These are phyloP conservation scores for Sceliomorpha sp. DNA, from an alignment of 2,888 invertebrate genomes.

Conservation along the genomic window DNA sequence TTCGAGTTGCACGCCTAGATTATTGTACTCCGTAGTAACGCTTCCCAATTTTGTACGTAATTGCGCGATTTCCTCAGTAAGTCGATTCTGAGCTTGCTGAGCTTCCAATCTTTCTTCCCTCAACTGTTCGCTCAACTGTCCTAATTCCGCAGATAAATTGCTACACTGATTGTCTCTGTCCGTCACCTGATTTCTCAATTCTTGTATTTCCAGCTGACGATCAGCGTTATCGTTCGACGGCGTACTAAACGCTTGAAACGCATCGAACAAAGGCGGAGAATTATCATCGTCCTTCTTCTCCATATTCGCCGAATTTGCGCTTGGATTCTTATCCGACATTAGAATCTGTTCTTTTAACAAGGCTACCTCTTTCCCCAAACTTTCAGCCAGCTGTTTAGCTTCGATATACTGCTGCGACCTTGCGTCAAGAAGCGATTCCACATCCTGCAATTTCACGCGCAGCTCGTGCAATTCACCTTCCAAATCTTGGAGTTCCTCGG, in stretches of 20 bases:
- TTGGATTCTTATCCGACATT: too few species aligned
- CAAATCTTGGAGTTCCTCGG: too few species aligned
- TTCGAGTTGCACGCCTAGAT: slow-evolving; percentile 45
- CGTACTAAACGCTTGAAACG: slow-evolving; percentile 68
- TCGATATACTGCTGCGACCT: too few species aligned
- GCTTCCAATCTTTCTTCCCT: slow-evolving; percentile 41
- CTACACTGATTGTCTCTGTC: slow-evolving; percentile 61
- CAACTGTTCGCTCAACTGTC: slow-evolving; percentile 38
- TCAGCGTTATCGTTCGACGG: slow-evolving; percentile 21
- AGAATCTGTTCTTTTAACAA: too few species aligned
- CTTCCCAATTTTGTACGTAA: slow-evolving; percentile 43
- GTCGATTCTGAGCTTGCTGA: slow-evolving; percentile 44
- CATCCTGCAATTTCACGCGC: too few species aligned
- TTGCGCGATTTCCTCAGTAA: slow-evolving; percentile 45
- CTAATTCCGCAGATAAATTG: slow-evolving; percentile 42
- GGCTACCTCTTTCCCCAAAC: slow-evolving; percentile 67
- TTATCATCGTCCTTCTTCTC: slow-evolving; percentile 22
- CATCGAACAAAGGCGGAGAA: slow-evolving; percentile 67
- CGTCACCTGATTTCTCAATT: slow-evolving; percentile 50
- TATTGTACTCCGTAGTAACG: slow-evolving; percentile 45
- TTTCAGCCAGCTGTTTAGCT: slow-evolving; percentile 18
- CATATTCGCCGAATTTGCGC: too few species aligned
- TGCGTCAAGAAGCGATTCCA: too few species aligned
- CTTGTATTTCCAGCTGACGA: slow-evolving; percentile 45
- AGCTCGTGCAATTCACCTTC: slow-evolving; percentile 89